Evolutionary conservation across 2,113 vertebrate species (phyloP).

Genomic region (Lamprotornis superbus): DNA sequence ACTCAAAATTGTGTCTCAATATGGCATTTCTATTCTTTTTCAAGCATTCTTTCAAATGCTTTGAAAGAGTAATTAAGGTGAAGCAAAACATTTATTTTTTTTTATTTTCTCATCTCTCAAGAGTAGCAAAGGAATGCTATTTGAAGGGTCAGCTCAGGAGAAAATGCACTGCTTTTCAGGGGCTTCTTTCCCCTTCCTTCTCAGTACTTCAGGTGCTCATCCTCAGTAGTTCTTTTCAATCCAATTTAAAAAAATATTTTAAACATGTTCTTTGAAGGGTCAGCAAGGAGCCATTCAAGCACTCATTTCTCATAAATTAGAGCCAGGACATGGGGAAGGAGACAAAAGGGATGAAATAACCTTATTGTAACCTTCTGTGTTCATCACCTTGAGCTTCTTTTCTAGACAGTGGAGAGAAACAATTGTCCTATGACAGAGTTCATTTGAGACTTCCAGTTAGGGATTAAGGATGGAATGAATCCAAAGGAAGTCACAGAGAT

Average conservation of each 20-base stretch:
- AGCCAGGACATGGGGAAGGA: not conserved
- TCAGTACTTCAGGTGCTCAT: not conserved
- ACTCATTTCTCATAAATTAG: not conserved
- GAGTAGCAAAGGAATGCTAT: not conserved
- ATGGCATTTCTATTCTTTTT: not conserved
- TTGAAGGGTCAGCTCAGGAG: not conserved
- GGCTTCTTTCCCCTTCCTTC: fast-evolving
- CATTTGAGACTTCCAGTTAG: not conserved
- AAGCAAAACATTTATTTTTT: not conserved
- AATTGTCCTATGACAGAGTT: not conserved
- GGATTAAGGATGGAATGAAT: fast-evolving
- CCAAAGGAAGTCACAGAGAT: fast-evolving
- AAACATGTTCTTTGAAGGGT: not conserved
- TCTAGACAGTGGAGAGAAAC: not conserved
- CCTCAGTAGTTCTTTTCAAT: not conserved
- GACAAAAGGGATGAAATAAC: fast-evolving
- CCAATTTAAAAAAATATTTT: fast-evolving
- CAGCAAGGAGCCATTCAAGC: not conserved
- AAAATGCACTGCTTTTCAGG: fast-evolving
- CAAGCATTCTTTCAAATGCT: not conserved
- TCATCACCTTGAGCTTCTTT: not conserved
- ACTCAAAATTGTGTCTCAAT: not conserved
- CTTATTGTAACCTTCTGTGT: not conserved
- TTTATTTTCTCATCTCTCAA: not conserved
- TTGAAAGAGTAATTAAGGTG: not conserved